Conservation (phyloP, 2,113 vertebrate species). For the Panthera leo region DNA sequence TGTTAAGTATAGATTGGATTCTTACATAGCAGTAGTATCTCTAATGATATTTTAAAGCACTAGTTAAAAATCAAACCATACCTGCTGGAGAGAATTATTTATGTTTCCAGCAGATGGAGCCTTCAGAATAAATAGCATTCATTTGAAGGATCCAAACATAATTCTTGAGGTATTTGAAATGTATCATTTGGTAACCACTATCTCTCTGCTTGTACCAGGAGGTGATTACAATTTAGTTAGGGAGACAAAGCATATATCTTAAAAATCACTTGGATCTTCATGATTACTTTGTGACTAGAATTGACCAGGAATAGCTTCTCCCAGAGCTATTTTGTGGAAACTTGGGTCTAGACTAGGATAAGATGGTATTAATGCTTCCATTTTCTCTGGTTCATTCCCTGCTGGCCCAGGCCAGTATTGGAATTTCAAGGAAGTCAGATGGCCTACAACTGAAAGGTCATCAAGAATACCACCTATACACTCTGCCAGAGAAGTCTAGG, state of each 20-base stretch:
- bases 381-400: neutral
- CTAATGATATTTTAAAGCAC: neutral
- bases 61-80: neutral
- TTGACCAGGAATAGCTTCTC: neutral
- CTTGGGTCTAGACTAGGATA: neutral
- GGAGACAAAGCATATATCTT: neutral
- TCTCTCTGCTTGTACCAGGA: neutral
- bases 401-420: neutral
- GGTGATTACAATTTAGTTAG: neutral
- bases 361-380: neutral
- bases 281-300: constrained; percentile 7
- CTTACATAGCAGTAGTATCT: neutral
- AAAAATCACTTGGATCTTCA: neutral
- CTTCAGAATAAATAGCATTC: constrained; percentile 17
- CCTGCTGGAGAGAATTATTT: neutral
- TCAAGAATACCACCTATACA: neutral
- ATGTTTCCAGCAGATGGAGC: neutral
- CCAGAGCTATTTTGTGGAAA: neutral
- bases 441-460: neutral
- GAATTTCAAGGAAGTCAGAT: constrained; percentile 11
- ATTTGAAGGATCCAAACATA: neutral
- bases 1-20: neutral
- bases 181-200: neutral
- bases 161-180: constrained; percentile 4
- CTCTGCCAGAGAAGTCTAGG: neutral